Conservation (phyloP, 35 echinoderm and acorn worm genomes). For the Heliocidaris tuberculata region DNA sequence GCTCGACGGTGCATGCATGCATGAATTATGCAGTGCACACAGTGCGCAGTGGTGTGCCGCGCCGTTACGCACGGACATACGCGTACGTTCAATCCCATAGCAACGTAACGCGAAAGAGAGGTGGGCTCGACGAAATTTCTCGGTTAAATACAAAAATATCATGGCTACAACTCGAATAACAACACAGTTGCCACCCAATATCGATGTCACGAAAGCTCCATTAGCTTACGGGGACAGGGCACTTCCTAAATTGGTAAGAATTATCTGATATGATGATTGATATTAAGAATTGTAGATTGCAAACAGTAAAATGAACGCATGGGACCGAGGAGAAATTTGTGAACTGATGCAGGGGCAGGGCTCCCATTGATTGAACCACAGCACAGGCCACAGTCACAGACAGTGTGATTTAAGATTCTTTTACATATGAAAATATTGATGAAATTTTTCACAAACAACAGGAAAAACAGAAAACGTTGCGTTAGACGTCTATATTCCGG, state of each 20-base stretch:
- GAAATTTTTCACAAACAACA: too few relatives aligned
- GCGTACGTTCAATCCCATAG: background rate
- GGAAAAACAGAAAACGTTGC: too few relatives aligned
- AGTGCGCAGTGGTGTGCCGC: too few relatives aligned
- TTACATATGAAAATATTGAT: too few relatives aligned
- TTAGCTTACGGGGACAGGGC: slow-evolving; percentile 95
- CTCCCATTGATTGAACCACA: too few relatives aligned
- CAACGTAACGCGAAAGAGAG: background rate
- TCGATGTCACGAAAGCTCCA: slow-evolving; percentile 88
- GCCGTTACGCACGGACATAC: too few relatives aligned
- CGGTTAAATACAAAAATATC: background rate
- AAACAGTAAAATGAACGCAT: background rate
- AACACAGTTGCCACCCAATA: slow-evolving; percentile 86
- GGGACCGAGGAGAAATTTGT: background rate
- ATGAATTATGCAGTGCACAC: too few relatives aligned
- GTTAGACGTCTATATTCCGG: too few relatives aligned
- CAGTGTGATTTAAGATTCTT: too few relatives aligned
- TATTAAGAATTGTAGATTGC: background rate
- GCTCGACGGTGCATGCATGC: too few relatives aligned
- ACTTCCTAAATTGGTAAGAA: slow-evolving; percentile 90
- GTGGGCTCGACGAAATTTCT: background rate
- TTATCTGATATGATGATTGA: background rate
- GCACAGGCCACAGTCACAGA: too few relatives aligned
- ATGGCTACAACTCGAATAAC: slow-evolving; percentile 96
- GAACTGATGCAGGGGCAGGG: background rate